Conservation (phyloP, 2,888 invertebrate genomes). For the Cremastinae sp. region DNA sequence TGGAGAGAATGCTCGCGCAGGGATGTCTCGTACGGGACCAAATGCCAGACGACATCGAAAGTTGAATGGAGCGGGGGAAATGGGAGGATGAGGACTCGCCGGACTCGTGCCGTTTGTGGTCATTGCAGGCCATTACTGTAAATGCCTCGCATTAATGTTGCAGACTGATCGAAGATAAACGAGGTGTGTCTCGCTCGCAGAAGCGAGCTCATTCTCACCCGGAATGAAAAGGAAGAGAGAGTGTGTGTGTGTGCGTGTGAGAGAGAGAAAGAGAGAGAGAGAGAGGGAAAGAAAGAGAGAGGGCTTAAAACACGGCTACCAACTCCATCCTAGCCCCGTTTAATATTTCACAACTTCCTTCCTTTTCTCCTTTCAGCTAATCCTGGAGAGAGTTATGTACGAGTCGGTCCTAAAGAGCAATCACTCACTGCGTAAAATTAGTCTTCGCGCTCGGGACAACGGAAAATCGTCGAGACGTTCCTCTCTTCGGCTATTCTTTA, state of each 20-base stretch:
- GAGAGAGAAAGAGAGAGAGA: slow-evolving; percentile 32
- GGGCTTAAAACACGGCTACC: neutral
- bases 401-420: too few relatives aligned
- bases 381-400: too few relatives aligned
- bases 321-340: slow-evolving; percentile 54
- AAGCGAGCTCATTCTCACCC: slow-evolving; percentile 23
- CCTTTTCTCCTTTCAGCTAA: too few relatives aligned
- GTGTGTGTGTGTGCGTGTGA: slow-evolving; percentile 32
- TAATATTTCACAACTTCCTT: slow-evolving; percentile 69
- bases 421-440: too few relatives aligned
- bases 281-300: slow-evolving; percentile 15
- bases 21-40: slow-evolving; percentile 42
- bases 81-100: slow-evolving; percentile 45
- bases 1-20: slow-evolving; percentile 43
- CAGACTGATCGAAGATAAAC: slow-evolving; percentile 71
- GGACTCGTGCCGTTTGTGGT: slow-evolving; percentile 51
- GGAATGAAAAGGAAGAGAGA: slow-evolving; percentile 2
- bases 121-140: slow-evolving; percentile 69
- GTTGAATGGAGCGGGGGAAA: slow-evolving; percentile 21
- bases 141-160: slow-evolving; percentile 72
- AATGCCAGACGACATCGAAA: slow-evolving; percentile 17
- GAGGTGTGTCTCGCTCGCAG: slow-evolving; percentile 51
- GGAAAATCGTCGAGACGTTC: too few relatives aligned
- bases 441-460: too few relatives aligned
- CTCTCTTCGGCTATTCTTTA: too few relatives aligned